Base-by-base conservation (phyloP, 2,797 vertebrate genomes). In the Pagetopsis macropterus region DNA sequence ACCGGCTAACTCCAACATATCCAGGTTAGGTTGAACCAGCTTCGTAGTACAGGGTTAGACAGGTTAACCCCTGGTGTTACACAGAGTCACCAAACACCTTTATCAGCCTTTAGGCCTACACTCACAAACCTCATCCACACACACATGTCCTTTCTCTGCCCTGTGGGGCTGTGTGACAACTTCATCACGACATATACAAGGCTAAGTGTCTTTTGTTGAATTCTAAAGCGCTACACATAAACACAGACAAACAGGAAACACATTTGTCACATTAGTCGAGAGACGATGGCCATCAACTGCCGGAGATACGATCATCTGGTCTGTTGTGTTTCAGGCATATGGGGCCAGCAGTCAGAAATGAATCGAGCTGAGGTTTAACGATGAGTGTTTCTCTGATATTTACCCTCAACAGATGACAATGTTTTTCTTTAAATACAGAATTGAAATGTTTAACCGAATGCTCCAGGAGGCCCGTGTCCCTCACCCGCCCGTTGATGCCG, bases 401-500 rank as follows among this genome's bases (percentile, higher is more conserved):
- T 27, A 27, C 27, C 27, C 27, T 27, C 4, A 27, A 27, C 27
- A 27, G 27, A 27, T 27, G 4, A 27, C 27, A 27, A 27, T 27
- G 4, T 27, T 27, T 27, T 37, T 9, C 33, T 37, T 37, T 7
- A 37, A 37, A 44, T 17, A 45, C 33, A 46, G 21, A 43, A 5
- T 17, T 48, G 3, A 27, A 10, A 41, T 54, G 17, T 61, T 8
- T 10, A 5, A 23, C n/a, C n/a, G 6, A 21, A 11, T 4, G 9
- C 12, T 46, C 17, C 12, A 23, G 2, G 7, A 48, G 60, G 15
- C 9, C 41, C 2, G 1, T 3, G 33, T n/a, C 56, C 13, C 46
- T 27, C 77, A 99, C 98, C 93, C 96, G 95, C 60, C 97, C 96
- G 17, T 96, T 98, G 88, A 97, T 87, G 16, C 94, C 96, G 84